These are phyloP conservation scores for Villa cingulata DNA, from an alignment of 2,888 invertebrate genomes.

Conservation along the genomic window DNA sequence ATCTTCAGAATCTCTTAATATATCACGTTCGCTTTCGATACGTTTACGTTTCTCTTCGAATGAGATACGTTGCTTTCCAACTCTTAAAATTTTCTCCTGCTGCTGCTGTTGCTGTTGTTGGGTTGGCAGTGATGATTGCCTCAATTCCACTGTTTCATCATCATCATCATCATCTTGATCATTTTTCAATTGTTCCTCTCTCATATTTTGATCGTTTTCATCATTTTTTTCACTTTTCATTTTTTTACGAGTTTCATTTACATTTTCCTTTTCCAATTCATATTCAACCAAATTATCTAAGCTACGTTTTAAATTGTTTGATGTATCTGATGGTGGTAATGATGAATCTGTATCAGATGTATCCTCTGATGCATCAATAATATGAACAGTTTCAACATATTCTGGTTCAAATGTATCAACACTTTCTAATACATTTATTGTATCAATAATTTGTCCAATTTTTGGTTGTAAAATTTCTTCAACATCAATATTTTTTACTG, in stretches of 20 bases:
- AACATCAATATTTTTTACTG: slow-evolving; percentile 27
- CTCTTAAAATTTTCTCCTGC: slow-evolving; percentile 19
- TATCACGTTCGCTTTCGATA: slow-evolving; percentile 32
- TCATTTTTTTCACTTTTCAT: slow-evolving; percentile 12
- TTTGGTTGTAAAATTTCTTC: slow-evolving; percentile 17
- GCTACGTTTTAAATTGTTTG: slow-evolving; percentile 12
- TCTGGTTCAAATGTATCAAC: slow-evolving; percentile 42
- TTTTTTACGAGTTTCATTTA: slow-evolving; percentile 11
- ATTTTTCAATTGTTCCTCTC: no score
- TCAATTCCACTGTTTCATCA: slow-evolving; percentile 15
- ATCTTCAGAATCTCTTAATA: slow-evolving; percentile 32
- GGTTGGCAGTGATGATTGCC: slow-evolving; percentile 22
- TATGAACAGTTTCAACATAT: slow-evolving; percentile 42
- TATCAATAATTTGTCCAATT: slow-evolving; percentile 36
- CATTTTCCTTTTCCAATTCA: slow-evolving; percentile 15
- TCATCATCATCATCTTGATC: background rate
- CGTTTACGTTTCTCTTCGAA: slow-evolving; percentile 35
- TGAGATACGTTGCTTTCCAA: slow-evolving; percentile 33
- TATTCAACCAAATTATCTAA: slow-evolving; percentile 12
- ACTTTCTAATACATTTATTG: slow-evolving; percentile 41
- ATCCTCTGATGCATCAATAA: slow-evolving; percentile 41
- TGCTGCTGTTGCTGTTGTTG: no score
- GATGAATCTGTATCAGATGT: slow-evolving; percentile 35
- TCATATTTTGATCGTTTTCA: background rate
- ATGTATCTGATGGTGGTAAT: slow-evolving; percentile 21